Base-by-base conservation (phyloP, 2,797 vertebrate species). In the Molossus alvarezi region DNA sequence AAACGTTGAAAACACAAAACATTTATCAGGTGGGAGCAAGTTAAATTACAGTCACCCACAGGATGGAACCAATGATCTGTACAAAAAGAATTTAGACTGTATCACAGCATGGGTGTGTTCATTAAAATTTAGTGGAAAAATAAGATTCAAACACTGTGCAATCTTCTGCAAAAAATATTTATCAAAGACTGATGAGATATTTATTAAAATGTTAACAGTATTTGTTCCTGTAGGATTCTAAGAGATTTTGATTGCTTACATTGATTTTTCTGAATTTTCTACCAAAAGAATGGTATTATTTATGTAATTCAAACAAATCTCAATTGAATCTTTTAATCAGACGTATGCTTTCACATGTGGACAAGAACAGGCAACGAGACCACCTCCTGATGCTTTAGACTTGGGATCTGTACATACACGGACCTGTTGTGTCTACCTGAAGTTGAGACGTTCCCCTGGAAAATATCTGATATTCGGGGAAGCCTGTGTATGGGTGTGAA, bases 381-480 rank as follows among this genome's bases (percentile, higher is more conserved):
- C 0, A 2, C 3, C 41, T 13, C 18, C 55, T 11, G 1, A 9
- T 0, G 9, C 41, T 62, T 71, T 18, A 33, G 33, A 2, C n/a
- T 17, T 55, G 1, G 37, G 72, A 12, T 33, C 57, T 58, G 12
- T 29, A 27, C 10, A 1, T n/a, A 7, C 33, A 33, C 0, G 33
- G 7, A n/a, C 33, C 48, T 41, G 6, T 5, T 4, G 27, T 53
- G 37, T 29, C 62, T 8, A 6, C 53, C 7, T 55, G 71, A 89
- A 29, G 25, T 60, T n/a, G 17, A 69, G 48, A 17, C 21, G 15
- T 10, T 17, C n/a, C 80, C 21, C 20, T 77, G 75, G 51, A 64
- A 71, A 37, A 8, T 12, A 45, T 18, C 71, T 84, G 10, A 20
- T 11, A 25, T 64, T n/a, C 5, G 55, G 79, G 67, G 25, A 7